Evolutionary conservation across 2,113 vertebrate species (phyloP).

Genomic region (Corvus moneduloides): DNA sequence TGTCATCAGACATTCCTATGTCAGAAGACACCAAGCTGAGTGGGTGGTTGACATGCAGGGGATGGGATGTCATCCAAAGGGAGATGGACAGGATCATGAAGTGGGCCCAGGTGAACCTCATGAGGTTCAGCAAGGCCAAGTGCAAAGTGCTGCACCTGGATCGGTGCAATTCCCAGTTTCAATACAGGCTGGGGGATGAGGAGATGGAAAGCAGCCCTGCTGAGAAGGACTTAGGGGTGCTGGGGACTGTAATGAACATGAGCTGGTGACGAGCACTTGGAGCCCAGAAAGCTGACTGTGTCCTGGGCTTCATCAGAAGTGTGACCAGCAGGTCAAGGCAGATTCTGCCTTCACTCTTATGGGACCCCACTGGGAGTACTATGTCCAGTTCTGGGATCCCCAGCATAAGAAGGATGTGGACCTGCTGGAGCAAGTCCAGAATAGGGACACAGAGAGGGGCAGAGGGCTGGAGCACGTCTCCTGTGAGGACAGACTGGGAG

Average conservation of each 20-base stretch:
- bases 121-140: not conserved
- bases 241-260: not conserved
- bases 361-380: not conserved
- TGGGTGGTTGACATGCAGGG: not conserved
- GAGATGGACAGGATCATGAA: not conserved
- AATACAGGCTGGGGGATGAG: not conserved
- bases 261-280: not conserved
- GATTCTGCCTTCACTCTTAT: not conserved
- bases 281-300: not conserved
- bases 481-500: not conserved
- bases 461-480: not conserved
- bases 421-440: not conserved
- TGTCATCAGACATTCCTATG: not conserved
- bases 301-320: not conserved
- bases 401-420: not conserved
- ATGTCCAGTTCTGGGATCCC: not conserved
- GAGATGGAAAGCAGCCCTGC: not conserved
- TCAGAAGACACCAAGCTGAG: not conserved
- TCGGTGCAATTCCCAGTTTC: rapidly evolving
- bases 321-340: not conserved
- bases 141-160: not conserved
- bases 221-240: rapidly evolving
- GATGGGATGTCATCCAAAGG: not conserved
- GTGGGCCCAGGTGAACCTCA: not conserved
- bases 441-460: not conserved